Base-by-base conservation (phyloP, 1,140 invertebrate genomes). In the Pogonomyrmex californicus region DNA sequence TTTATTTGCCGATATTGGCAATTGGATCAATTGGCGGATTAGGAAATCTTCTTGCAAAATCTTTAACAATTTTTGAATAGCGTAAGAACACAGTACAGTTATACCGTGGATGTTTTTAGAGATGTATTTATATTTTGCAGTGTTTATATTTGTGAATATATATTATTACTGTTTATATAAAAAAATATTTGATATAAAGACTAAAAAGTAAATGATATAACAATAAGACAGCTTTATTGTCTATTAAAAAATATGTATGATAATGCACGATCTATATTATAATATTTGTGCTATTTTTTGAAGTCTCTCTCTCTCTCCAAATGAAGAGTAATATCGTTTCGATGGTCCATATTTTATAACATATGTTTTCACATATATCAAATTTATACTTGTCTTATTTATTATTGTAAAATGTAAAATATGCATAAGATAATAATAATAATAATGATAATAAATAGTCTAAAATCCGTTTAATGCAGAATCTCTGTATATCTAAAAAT, bases 1-100 rank as follows among this genome's bases (percentile, higher is more conserved):
- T 73, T 83, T 73, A 83, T 73, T 75, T 73, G 68, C n/a, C 44
- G 30, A 14, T 83, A 75, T 60, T 75, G 54, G n/a, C 44, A 30
- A 44, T 60, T 36, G 54, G 10, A 60, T 83, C 68, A 36, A 73
- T 58, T 47, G 68, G 33, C 10, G 41, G 41, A 83, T 73, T 73
- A 83, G 49, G 17, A 71, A 58, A 82, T 44, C 12, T 47, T 47
- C 38, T 71, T 30, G 3, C 66, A 12, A 30, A 0, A 7, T 83
- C 7, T 82, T 71, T 36, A n/a, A 33, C 38, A 49, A 60, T 75
- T 33, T n/a, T 73, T 7, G 30, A n/a, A 17, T n/a, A 71, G 14
- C 41, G 17, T 47, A 44, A 41, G 1, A 44, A 66, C 7, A 51
- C 38, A 9, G 6, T 7, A 1, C 10, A 9, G 3, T 38, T 73